These are phyloP conservation scores for Phylloscopus collybita DNA, from an alignment of 2,797 vertebrate species.

Conservation along the genomic window DNA sequence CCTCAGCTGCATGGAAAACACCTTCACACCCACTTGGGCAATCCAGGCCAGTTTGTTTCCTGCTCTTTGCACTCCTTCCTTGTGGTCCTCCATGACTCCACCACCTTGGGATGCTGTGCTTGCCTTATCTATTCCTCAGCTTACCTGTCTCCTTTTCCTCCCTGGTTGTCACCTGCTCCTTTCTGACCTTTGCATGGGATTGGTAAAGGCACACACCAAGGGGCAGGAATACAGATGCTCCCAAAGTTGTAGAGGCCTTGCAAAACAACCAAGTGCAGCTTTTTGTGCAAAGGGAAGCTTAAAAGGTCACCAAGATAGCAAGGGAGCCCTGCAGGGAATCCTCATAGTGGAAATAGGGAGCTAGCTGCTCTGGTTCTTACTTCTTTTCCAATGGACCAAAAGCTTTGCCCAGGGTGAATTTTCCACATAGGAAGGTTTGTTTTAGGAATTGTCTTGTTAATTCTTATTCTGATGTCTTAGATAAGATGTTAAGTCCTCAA, in stretches of 20 bases:
- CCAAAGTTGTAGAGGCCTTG: neutral
- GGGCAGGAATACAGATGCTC: neutral
- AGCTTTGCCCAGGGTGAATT: neutral
- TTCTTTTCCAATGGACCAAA: neutral
- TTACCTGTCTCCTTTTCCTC: neutral
- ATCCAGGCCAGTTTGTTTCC: neutral
- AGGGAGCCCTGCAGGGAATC: neutral
- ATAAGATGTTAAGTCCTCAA: neutral
- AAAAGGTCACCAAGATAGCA: neutral
- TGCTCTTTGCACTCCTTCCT: neutral
- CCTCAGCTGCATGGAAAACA: neutral
- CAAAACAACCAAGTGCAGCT: neutral
- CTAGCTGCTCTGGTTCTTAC: neutral
- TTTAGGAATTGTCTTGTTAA: neutral
- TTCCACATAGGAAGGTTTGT: neutral
- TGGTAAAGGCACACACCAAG: neutral
- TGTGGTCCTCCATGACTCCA: neutral
- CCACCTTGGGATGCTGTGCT: neutral
- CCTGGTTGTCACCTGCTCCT: neutral
- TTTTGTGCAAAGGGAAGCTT: neutral
- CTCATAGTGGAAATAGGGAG: neutral
- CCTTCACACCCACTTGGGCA: rapidly evolving
- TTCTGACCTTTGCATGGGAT: neutral
- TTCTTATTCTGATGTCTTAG: neutral
- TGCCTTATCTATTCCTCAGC: neutral